Conservation (phyloP, 2,113 vertebrate genomes). For the Neomonachus schauinslandi region DNA sequence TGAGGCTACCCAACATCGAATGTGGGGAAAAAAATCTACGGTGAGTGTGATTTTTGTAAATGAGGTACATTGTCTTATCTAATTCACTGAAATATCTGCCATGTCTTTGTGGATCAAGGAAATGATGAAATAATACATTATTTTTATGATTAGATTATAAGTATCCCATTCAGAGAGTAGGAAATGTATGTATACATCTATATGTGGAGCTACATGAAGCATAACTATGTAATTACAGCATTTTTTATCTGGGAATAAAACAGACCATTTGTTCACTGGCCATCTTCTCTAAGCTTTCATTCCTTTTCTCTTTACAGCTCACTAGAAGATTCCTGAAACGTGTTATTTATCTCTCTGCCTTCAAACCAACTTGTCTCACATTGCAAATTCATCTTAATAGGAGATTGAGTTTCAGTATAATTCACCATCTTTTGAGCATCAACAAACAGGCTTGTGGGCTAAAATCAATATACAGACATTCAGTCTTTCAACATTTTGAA, state of each 20-base stretch:
- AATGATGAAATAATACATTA: background rate
- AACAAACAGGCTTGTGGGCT: background rate
- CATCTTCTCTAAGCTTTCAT: background rate
- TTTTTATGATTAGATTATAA: background rate
- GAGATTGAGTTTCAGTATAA: background rate
- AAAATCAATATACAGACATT: background rate
- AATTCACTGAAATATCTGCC: background rate
- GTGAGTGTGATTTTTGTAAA: background rate
- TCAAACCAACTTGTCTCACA: background rate
- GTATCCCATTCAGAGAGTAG: background rate
- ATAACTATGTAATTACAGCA: background rate
- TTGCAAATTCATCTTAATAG: background rate
- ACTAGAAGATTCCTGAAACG: background rate
- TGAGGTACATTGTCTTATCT: background rate
- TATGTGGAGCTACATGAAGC: background rate
- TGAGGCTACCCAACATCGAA: background rate
- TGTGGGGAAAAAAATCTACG: background rate
- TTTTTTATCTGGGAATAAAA: background rate
- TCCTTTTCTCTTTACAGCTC: background rate
- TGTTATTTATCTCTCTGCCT: background rate
- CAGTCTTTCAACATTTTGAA: background rate
- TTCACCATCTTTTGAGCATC: background rate
- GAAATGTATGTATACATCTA: background rate
- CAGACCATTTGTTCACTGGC: background rate
- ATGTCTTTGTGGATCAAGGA: background rate